Evolutionary conservation across 2,113 vertebrate genomes (phyloP).

Genomic region (Lagopus muta): DNA sequence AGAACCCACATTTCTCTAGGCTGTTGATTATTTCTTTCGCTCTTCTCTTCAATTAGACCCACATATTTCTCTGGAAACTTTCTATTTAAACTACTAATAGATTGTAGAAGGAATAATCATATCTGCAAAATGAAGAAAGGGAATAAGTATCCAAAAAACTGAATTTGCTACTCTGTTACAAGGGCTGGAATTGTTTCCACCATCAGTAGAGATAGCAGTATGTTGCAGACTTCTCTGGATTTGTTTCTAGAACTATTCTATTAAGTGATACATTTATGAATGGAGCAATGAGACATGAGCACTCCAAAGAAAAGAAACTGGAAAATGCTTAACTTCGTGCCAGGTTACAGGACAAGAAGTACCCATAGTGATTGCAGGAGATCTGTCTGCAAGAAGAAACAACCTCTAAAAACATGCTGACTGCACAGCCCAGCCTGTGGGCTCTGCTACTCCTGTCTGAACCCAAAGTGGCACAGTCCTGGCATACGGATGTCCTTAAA

Average conservation of each 20-base stretch:
- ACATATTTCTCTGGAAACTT: conserved; percentile 2
- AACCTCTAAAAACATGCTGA: neutral
- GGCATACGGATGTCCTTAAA: neutral
- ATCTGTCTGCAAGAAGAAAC: neutral
- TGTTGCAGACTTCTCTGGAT: neutral
- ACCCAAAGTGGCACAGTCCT: neutral
- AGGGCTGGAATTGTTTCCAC: neutral
- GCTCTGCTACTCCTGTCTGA: neutral
- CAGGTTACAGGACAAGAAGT: accelerated
- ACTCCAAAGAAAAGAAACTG: neutral
- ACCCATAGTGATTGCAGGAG: neutral
- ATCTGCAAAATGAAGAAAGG: neutral
- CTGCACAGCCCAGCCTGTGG: neutral
- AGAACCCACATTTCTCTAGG: neutral
- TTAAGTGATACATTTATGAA: neutral
- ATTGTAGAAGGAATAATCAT: neutral
- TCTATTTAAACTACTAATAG: neutral
- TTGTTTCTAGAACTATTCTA: neutral
- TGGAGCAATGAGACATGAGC: neutral
- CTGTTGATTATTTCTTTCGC: neutral
- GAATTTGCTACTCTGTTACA: neutral
- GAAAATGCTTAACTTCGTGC: neutral
- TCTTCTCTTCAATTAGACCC: neutral
- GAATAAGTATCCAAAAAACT: neutral
- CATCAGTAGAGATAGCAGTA: neutral